Evolutionary conservation across 2,113 vertebrate genomes (phyloP).

Genomic region (Callionymus lyra): DNA sequence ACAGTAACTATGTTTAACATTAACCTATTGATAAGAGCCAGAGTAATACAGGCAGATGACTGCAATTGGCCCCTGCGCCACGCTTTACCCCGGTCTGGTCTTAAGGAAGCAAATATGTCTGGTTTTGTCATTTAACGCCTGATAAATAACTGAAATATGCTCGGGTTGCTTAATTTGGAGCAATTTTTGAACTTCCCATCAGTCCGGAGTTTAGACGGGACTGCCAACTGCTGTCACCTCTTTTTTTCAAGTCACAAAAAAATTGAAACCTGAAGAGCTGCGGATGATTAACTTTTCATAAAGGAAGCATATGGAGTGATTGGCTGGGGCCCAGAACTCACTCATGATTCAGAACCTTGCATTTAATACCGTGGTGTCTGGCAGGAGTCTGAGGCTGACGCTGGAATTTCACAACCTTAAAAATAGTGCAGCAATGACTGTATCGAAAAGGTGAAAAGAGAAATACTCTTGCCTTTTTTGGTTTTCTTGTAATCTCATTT

Average conservation of each 20-base stretch:
- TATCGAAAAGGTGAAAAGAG: constrained; percentile 20
- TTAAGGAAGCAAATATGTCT: not conserved
- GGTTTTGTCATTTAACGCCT: constrained; percentile 29
- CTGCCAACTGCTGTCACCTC: constrained; percentile 54
- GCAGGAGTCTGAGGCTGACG: constrained; percentile 40
- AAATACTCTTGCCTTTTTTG: constrained; percentile 24
- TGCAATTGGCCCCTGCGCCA: no score
- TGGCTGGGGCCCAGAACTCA: constrained; percentile 36
- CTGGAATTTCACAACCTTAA: constrained; percentile 42
- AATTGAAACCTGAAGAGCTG: constrained; percentile 56
- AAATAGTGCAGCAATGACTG: constrained; percentile 43
- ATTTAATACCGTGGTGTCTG: constrained; percentile 48
- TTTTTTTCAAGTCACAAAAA: constrained; percentile 45
- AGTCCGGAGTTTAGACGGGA: constrained; percentile 7
- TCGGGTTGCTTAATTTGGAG: constrained; percentile 13
- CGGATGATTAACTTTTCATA: constrained; percentile 66
- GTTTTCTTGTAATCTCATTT: constrained; percentile 18
- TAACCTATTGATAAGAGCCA: no score
- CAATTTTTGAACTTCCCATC: constrained; percentile 20
- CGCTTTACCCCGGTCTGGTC: no score
- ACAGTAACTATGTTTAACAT: no score
- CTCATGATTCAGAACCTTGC: constrained; percentile 41
- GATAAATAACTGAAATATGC: constrained; percentile 30
- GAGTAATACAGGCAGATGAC: no score
- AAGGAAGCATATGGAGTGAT: constrained; percentile 62